A percentile compares a stretch with the other conserved stretches of the same genome.
Conservation (phyloP, 2,888 invertebrate species). For the Parelbella ahira region DNA sequence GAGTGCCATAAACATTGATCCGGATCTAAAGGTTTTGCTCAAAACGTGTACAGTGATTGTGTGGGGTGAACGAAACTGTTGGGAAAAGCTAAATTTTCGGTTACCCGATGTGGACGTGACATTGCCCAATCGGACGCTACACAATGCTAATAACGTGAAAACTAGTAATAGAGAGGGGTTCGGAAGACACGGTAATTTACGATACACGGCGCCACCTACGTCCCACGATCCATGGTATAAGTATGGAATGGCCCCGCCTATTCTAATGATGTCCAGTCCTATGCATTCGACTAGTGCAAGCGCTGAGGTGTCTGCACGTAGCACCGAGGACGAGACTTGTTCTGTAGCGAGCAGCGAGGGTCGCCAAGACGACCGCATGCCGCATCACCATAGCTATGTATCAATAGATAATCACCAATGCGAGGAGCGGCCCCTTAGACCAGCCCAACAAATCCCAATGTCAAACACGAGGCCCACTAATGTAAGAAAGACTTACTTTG, state of each 20-base stretch:
- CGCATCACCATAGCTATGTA: slow-evolving; percentile 81
- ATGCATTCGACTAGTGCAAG: slow-evolving; percentile 81
- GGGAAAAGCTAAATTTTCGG: slow-evolving; percentile 92
- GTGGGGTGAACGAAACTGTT: slow-evolving; percentile 92
- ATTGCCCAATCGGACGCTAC: slow-evolving; percentile 79
- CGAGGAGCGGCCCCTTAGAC: slow-evolving; percentile 72
- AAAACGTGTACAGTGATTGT: slow-evolving; percentile 87
- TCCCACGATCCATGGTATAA: slow-evolving; percentile 78
- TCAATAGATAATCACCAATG: slow-evolving; percentile 77
- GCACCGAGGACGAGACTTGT: slow-evolving; percentile 83
- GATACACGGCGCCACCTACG: slow-evolving; percentile 77
- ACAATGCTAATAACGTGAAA: slow-evolving; percentile 73
- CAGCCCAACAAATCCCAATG: slow-evolving; percentile 73
- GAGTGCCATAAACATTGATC: slow-evolving; percentile 84
- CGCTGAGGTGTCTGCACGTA: slow-evolving; percentile 82
- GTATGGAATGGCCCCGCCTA: slow-evolving; percentile 74
- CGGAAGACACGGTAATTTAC: slow-evolving; percentile 71
- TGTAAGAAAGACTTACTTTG: slow-evolving; percentile 77
- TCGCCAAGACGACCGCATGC: slow-evolving; percentile 72
- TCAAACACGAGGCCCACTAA: slow-evolving; percentile 65
- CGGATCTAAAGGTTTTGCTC: slow-evolving; percentile 86
- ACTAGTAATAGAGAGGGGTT: slow-evolving; percentile 71
- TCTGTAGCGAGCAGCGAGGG: slow-evolving; percentile 80
- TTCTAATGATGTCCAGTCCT: slow-evolving; percentile 82
- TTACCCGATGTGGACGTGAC: slow-evolving; percentile 88